These are phyloP conservation scores for Cyclophora albipunctata DNA, from an alignment of 2,888 invertebrate genomes.

Conservation along the genomic window DNA sequence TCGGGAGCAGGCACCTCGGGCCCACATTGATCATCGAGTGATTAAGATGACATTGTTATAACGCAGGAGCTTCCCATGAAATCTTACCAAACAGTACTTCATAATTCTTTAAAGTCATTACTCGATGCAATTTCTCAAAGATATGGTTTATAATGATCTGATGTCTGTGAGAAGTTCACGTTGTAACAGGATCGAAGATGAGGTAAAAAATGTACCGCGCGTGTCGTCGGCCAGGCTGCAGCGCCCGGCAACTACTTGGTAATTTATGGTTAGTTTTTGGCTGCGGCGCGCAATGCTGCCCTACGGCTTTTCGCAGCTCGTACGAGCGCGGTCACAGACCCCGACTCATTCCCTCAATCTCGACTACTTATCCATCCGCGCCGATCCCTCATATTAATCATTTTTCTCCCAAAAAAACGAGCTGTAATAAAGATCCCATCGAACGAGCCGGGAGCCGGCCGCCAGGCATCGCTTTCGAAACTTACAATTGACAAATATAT, in stretches of 20 bases:
- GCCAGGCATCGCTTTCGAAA: conserved; percentile 50
- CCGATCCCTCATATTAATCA: conserved; percentile 69
- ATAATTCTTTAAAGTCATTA: conserved; percentile 58
- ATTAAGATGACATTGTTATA: conserved; percentile 36
- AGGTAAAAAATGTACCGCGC: conserved; percentile 54
- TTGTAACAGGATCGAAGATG: conserved; percentile 60
- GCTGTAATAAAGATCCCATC: conserved; percentile 64
- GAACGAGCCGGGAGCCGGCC: conserved; percentile 39
- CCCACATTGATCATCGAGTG: conserved; percentile 25
- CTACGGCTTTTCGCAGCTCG: conserved; percentile 60
- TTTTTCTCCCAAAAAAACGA: conserved; percentile 58
- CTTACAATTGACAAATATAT: conserved; percentile 62
- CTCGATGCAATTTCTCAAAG: conserved; percentile 55
- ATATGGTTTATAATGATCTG: conserved; percentile 53
- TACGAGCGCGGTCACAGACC: conserved; percentile 65
- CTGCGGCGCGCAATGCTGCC: conserved; percentile 67
- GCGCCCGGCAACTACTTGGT: conserved; percentile 68
- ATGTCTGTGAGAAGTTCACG: conserved; percentile 69
- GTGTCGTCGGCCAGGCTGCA: conserved; percentile 57
- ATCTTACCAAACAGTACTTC: conserved; percentile 42
- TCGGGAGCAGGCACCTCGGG: conserved; percentile 5
- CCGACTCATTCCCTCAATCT: conserved; percentile 68
- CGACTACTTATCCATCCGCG: conserved; percentile 69
- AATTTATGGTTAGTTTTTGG: conserved; percentile 77
- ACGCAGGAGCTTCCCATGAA: conserved; percentile 38